A percentile compares a stretch with the other conserved stretches of the same genome.
These are phyloP conservation scores for Malurus splendens DNA, from an alignment of 2,797 vertebrate genomes.

Conservation along the genomic window DNA sequence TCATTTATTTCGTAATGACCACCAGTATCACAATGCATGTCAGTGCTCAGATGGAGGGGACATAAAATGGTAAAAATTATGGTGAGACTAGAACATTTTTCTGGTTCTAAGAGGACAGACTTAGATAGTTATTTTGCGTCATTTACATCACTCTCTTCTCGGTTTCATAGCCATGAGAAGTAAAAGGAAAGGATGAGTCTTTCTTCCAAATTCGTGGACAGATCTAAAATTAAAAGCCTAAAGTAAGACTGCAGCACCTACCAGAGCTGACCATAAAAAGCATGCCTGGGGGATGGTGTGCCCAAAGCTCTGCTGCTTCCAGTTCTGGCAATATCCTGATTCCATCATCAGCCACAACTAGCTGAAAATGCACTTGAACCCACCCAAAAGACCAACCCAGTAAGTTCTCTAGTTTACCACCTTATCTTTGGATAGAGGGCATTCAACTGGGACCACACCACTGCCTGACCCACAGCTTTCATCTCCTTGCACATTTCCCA, in stretches of 20 bases:
- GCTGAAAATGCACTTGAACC: background rate
- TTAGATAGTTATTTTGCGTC: background rate
- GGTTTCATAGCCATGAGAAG: background rate
- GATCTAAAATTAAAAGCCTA: background rate
- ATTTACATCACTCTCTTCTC: background rate
- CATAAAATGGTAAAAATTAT: background rate
- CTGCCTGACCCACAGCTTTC: background rate
- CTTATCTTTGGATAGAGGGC: background rate
- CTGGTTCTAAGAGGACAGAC: background rate
- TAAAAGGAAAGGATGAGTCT: background rate
- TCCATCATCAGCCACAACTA: background rate
- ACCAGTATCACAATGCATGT: background rate
- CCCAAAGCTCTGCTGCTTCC: background rate
- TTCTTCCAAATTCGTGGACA: background rate
- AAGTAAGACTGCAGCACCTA: background rate
- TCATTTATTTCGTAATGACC: background rate
- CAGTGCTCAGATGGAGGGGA: background rate
- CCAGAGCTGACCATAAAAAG: background rate
- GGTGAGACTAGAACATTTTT: background rate
- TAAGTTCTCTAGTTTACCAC: background rate
- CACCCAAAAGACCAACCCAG: background rate
- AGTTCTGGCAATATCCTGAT: fast-evolving
- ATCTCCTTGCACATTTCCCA: background rate
- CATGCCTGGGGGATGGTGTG: fast-evolving
- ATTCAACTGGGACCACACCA: background rate